Evolutionary conservation across 2,888 invertebrate species (phyloP), one percentile per base, ranked within the genome.

Genomic region (Asteroscopus sphinx): DNA sequence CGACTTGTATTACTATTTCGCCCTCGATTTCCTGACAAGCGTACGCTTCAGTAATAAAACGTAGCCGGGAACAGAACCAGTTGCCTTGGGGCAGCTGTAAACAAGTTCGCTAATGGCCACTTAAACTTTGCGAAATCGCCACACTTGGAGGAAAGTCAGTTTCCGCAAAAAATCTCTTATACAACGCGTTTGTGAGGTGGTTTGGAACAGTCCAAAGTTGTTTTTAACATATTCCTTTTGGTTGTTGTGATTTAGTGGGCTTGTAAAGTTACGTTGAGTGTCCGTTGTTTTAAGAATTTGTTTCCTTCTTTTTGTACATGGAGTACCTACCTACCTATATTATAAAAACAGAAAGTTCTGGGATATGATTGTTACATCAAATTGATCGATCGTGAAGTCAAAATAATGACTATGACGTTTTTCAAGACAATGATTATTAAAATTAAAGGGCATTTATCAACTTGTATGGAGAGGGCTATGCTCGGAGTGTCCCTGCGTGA

Each of bases 51-150:
- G 69, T 73, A 79, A 76, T 76, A 76, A 74, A 76, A 71, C 71
- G 72, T 58, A 65, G 45, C 49, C 68, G 52, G 73, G 63, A 53
- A 53, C 74, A 65, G 68, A 78, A 77, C 79, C 77, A 69, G 68
- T 77, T 78, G 83, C 88, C 85, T 68, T 65, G 79, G 85, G 88
- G 84, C 83, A 83, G 86, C 84, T 83, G 87, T 87, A 87, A 89
- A 89, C 89, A 90, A 89, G 87, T 90, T 87, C 47, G 76, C 82
- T 89, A 90, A 91, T 90, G 84, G 89, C 87, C 85, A 88, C 87
- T 90, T 90, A 86, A 89, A 89, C 83, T 88, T 89, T 76, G 75
- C 79, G 77, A 77, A 88, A 86, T 85, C 82, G 82, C 84, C 85
- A 82, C 85, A 83, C 81, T 85, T 79, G 71, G 60, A 68, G 56